Conservation (phyloP, 1,140 invertebrate species). For the Anagrus nilaparvatae region DNA sequence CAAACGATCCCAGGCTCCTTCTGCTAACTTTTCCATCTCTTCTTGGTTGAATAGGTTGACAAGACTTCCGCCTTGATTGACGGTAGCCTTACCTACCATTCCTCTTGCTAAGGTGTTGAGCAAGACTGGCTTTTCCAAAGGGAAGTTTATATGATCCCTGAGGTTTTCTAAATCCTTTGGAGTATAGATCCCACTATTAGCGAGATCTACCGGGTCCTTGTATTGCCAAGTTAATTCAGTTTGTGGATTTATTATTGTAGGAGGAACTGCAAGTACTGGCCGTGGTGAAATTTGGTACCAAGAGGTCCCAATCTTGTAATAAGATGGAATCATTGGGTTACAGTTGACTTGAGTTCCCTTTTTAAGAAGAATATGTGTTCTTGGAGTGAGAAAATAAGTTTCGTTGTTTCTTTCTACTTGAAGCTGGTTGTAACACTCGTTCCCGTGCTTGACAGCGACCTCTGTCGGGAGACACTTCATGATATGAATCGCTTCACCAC, state of each 20-base stretch:
- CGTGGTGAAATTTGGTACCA: slow-evolving; percentile 5
- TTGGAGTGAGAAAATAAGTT: slow-evolving; percentile 12
- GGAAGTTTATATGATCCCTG: slow-evolving; percentile 14
- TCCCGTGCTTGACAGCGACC: neutral
- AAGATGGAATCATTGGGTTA: slow-evolving; percentile 5
- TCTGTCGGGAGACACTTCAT: slow-evolving; percentile 16
- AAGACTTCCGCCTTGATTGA: neutral
- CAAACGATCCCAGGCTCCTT: neutral
- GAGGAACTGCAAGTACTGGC: neutral
- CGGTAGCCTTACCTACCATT: neutral
- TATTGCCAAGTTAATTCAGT: slow-evolving; percentile 9
- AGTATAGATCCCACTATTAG: slow-evolving; percentile 8
- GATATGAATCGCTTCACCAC: slow-evolving; percentile 15
- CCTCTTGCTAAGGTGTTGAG: slow-evolving; percentile 7
- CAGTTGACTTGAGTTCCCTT: slow-evolving; percentile 8
- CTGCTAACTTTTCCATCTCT: slow-evolving; percentile 3
- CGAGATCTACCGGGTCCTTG: slow-evolving; percentile 2
- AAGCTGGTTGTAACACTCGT: slow-evolving; percentile 18
- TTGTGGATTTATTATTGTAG: neutral
- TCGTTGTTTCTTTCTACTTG: slow-evolving; percentile 10
- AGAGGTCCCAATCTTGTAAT: slow-evolving; percentile 1
- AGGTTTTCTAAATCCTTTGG: slow-evolving; percentile 10
- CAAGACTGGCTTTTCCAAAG: slow-evolving; percentile 6
- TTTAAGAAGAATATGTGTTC: slow-evolving; percentile 14
- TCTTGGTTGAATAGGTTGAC: slow-evolving; percentile 7